Base-by-base conservation (phyloP, 1,140 invertebrate genomes). In the Parapsyche elsis region DNA sequence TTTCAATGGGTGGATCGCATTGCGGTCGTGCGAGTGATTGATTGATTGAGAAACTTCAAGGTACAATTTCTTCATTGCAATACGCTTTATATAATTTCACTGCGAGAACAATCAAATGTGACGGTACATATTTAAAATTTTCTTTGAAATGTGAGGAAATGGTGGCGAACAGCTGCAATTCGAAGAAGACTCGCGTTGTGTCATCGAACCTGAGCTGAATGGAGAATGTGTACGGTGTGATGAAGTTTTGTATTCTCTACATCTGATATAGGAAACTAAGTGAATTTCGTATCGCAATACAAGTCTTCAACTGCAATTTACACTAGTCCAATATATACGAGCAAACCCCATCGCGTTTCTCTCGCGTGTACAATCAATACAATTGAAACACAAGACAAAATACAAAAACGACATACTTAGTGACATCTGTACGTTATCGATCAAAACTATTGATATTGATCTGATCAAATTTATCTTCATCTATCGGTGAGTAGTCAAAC, bases 181-280 rank as follows among this genome's bases (percentile, higher is more conserved):
- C 10, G 53, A 75, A 75, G 73, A 57, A 75, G 73, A 46, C 53
- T 16, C 73, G 16, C 57, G 73, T 75, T 75, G 73, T 75, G 73
- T 75, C 73, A 75, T 75, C 73, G 73, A 75, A 75, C 73, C 73
- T 75, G 73, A 75, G 46, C 26, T 57, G 73, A 46, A 75, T 46
- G 71, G 30, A 73, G 45, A 49, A 46, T 38, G 45, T 71, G 26
- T 71, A 71, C 26, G 73, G 24, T n/a, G 73, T 46, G 46, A 16
- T 75, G 73, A 75, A 75, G 73, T 75, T 75, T 75, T 75, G 73
- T 75, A 75, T 75, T 75, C 73, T n/a, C 23, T 59, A 67, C 24
- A 57, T 75, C 73, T 75, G 73, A 75, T 75, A 75, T 75, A 75
- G 73, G 73, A 75, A 75, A 75, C 73, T 75, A 59, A 75, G 73